These are phyloP conservation scores for Chrysochloris asiatica DNA, from an alignment of 2,113 vertebrate species.

Conservation along the genomic window DNA sequence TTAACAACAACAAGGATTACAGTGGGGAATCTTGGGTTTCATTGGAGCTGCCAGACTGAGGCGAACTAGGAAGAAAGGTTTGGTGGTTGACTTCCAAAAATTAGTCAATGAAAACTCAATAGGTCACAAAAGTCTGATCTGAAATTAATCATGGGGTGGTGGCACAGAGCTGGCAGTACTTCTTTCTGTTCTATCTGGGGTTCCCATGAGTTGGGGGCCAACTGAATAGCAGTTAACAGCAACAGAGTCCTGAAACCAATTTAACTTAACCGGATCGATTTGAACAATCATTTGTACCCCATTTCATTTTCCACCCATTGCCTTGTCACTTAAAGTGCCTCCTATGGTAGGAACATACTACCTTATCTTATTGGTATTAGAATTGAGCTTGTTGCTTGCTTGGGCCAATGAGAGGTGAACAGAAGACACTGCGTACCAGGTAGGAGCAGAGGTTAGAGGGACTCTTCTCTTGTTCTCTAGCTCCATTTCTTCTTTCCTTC, in stretches of 20 bases:
- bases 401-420: background rate
- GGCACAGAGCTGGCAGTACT: background rate
- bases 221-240: background rate
- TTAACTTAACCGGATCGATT: background rate
- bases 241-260: accelerated
- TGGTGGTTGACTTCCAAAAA: background rate
- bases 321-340: background rate
- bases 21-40: no score
- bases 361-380: background rate
- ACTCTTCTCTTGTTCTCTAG: background rate
- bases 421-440: background rate
- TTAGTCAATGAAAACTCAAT: background rate
- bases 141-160: background rate
- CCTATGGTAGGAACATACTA: background rate
- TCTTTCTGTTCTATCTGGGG: background rate
- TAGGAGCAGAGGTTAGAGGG: background rate
- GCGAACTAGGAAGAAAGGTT: background rate
- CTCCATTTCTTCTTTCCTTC: background rate
- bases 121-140: background rate
- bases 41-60: background rate
- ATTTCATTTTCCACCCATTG: background rate
- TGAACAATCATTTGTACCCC: background rate
- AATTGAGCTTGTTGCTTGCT: background rate
- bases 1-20: no score
- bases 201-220: background rate